phyloP scores from a whole-genome alignment of 1,140 invertebrate genomes.

The Heliconius himera region DNA sequence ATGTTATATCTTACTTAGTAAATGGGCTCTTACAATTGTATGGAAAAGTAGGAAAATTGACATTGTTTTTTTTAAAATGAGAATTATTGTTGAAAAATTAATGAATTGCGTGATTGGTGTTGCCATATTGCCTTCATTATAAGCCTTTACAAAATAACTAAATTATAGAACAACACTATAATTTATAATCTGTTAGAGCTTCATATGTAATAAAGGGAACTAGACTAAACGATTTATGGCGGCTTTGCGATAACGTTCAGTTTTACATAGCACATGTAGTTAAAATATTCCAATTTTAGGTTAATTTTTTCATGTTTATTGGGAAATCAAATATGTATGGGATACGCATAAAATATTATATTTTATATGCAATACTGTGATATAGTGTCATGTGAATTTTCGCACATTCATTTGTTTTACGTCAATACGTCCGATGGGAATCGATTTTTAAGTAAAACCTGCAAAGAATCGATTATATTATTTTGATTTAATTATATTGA shows the following conservation, averaged over 20 bases:
- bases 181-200: slow-evolving; percentile 9
- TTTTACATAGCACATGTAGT: slow-evolving; percentile 32
- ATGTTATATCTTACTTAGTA: not conserved
- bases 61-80: not conserved
- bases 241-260: slow-evolving; percentile 26
- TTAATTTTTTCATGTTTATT: slow-evolving; percentile 17
- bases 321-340: slow-evolving; percentile 1
- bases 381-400: slow-evolving; percentile 30
- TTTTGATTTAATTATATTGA: slow-evolving; percentile 1
- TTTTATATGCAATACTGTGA: slow-evolving; percentile 40
- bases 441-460: slow-evolving; percentile 5
- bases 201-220: not conserved
- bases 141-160: not conserved
- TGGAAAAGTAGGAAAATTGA: not conserved
- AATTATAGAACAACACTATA: not conserved
- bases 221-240: slow-evolving; percentile 30
- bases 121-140: not conserved
- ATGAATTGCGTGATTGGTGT: not conserved
- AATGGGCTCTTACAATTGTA: not conserved
- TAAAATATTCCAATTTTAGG: slow-evolving; percentile 38
- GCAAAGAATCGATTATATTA: slow-evolving; percentile 1
- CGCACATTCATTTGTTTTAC: not conserved
- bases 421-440: not conserved
- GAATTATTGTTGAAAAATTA: not conserved
- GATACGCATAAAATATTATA: slow-evolving; percentile 17